A percentile compares a stretch with the other conserved stretches of the same genome.
Conservation (phyloP, 2,797 vertebrate genomes). For the Leptatherina wallacei region DNA sequence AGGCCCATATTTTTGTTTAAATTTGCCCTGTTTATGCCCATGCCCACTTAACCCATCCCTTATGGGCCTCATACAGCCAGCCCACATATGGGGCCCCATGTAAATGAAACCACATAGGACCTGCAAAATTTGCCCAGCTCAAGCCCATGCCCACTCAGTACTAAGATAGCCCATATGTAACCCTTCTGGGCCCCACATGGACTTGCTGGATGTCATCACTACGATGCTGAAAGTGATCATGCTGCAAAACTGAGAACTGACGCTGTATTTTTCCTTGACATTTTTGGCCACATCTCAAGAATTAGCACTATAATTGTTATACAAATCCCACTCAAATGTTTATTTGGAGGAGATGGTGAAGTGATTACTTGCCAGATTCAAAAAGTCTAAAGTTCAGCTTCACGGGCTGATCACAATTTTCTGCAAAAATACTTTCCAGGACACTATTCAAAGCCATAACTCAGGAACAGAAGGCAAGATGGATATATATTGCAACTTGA, state of each 20-base stretch:
- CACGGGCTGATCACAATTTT: background rate
- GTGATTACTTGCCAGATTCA: background rate
- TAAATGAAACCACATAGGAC: too few relatives aligned
- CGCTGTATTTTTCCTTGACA: background rate
- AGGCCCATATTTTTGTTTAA: too few relatives aligned
- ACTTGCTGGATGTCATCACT: too few relatives aligned
- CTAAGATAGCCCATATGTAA: too few relatives aligned
- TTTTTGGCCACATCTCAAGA: background rate
- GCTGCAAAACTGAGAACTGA: background rate
- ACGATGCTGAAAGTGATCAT: background rate
- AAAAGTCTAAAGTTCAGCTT: background rate
- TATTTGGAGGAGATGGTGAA: background rate
- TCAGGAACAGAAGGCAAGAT: constrained; percentile 6
- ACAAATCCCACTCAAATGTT: background rate
- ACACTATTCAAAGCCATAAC: background rate
- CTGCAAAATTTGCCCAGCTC: too few relatives aligned
- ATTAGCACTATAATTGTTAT: background rate
- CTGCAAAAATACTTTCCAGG: background rate
- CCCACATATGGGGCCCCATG: too few relatives aligned
- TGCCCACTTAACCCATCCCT: too few relatives aligned
- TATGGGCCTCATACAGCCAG: too few relatives aligned
- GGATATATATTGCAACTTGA: constrained; percentile 4
- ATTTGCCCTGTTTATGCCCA: too few relatives aligned
- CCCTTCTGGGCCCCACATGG: too few relatives aligned
- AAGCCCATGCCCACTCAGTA: too few relatives aligned